These are phyloP conservation scores for Tarsius wallacei DNA, from an alignment of 2,797 vertebrate genomes.

Conservation along the genomic window DNA sequence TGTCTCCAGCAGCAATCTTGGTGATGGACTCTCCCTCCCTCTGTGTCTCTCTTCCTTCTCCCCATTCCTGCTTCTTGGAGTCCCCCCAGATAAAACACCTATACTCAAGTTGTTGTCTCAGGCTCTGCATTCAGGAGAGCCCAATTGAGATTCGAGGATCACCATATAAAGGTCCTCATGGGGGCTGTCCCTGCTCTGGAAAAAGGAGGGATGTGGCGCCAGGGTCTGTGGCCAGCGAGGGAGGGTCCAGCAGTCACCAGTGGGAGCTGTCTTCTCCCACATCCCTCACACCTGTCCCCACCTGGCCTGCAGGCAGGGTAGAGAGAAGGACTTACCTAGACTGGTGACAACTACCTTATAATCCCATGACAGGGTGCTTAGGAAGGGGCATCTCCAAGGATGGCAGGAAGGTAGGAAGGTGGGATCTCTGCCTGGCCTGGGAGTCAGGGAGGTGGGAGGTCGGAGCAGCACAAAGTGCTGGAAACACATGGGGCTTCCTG, in stretches of 20 bases:
- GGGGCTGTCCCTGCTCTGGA: not conserved
- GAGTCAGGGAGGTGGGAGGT: not conserved
- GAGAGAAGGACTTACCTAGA: not conserved
- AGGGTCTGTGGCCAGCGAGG: rapidly evolving
- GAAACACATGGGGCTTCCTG: slow-evolving; percentile 87
- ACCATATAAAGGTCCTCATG: rapidly evolving
- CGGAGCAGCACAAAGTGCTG: slow-evolving; percentile 73
- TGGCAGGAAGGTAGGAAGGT: not conserved
- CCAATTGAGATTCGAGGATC: not conserved
- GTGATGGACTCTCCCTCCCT: rapidly evolving
- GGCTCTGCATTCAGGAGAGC: not conserved
- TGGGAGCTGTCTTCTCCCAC: not conserved
- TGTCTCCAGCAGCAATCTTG: not conserved
- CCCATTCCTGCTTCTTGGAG: not conserved
- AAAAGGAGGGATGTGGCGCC: not conserved
- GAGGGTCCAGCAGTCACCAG: not conserved
- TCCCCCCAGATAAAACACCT: not conserved
- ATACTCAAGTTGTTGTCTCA: not conserved
- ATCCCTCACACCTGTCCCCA: not conserved
- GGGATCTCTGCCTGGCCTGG: slow-evolving; percentile 51
- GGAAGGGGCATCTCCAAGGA: not conserved
- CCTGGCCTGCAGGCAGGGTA: not conserved
- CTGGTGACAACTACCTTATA: not conserved
- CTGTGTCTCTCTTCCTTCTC: not conserved
- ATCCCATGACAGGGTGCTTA: not conserved